Evolutionary conservation across 1,140 invertebrate genomes (phyloP).

Genomic region (Zaprionus vittiger): DNA sequence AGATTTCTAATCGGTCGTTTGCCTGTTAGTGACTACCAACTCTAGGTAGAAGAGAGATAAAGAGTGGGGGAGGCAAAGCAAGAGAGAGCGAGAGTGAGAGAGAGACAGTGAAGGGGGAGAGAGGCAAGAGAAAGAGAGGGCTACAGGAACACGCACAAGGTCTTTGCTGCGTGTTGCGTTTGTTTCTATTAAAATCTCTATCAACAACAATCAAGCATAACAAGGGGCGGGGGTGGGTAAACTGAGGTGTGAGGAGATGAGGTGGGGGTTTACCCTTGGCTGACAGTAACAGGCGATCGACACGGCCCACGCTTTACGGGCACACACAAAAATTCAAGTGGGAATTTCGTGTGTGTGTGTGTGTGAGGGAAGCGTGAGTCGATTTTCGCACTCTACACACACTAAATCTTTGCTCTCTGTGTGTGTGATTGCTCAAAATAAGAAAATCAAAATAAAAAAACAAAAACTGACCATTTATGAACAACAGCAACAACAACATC

Average conservation of each 20-base stretch:
- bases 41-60: neutral
- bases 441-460: slow-evolving; percentile 24
- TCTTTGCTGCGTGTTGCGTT: slow-evolving; percentile 32
- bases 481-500: slow-evolving; percentile 30
- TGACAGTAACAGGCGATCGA: neutral
- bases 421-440: slow-evolving; percentile 21
- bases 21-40: slow-evolving; percentile 45
- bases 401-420: slow-evolving; percentile 25
- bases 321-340: slow-evolving; percentile 24
- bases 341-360: slow-evolving; percentile 7
- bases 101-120: neutral
- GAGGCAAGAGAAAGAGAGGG: neutral
- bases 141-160: slow-evolving; percentile 43
- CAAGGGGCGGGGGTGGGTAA: neutral
- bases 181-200: slow-evolving; percentile 36
- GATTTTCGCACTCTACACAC: slow-evolving; percentile 68
- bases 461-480: slow-evolving; percentile 70
- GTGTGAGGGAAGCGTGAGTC: slow-evolving; percentile 45
- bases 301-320: slow-evolving; percentile 33
- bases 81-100: neutral
- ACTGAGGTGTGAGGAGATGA: neutral
- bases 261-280: slow-evolving; percentile 1
- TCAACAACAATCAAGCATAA: slow-evolving; percentile 17
- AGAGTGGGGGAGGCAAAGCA: neutral
- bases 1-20: slow-evolving; percentile 78